phyloP scores from a whole-genome alignment of 2,113 vertebrate species.

The Phyllostomus discolor region DNA sequence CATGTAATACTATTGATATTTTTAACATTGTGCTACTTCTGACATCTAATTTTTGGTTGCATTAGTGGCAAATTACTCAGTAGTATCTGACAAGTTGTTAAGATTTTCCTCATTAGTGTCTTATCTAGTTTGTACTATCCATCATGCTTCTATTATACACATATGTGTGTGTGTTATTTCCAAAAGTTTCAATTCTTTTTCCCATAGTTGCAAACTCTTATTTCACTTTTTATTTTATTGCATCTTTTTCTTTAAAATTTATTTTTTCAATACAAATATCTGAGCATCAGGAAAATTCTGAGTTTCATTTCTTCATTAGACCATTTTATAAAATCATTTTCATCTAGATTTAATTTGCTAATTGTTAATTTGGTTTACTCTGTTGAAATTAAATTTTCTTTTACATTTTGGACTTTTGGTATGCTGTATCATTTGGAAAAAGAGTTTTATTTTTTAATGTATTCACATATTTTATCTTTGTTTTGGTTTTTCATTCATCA shows the following conservation, averaged over 20 bases:
- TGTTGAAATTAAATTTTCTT: neutral
- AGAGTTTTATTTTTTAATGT: neutral
- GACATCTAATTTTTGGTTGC: neutral
- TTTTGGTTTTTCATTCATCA: neutral
- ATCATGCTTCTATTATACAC: neutral
- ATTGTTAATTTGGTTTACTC: neutral
- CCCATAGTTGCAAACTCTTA: neutral
- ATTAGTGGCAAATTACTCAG: neutral
- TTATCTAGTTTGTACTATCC: neutral
- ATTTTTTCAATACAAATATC: neutral
- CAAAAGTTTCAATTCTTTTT: neutral
- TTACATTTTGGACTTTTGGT: neutral
- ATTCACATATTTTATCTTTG: neutral
- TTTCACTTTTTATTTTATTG: neutral
- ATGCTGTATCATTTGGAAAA: neutral
- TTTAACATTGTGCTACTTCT: neutral
- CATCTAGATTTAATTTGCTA: neutral
- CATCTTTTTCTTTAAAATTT: neutral
- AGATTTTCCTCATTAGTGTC: neutral
- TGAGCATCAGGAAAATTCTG: neutral
- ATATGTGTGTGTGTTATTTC: neutral
- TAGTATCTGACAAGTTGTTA: neutral
- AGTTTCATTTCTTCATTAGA: neutral
- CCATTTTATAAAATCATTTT: neutral
- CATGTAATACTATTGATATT: neutral